Base-by-base conservation (phyloP, 2,797 vertebrate species). In the Sebastes nivosus region DNA sequence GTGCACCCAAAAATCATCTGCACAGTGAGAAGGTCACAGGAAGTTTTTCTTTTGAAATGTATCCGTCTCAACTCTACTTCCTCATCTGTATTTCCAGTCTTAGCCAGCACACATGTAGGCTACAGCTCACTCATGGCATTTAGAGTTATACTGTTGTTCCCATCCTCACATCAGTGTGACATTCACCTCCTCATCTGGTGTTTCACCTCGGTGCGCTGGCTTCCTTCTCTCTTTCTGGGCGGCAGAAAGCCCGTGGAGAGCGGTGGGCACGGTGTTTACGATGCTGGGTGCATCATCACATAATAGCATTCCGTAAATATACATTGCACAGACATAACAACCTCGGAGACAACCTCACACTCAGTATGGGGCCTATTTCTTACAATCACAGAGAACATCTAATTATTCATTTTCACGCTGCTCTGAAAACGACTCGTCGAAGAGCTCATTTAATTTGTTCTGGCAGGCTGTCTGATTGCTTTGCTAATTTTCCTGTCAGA, bases 161-260 rank as follows among this genome's bases (percentile, higher is more conserved):
- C 36, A 27, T 38, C 76, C 30, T 78, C 22, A 64, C 58, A 30
- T 82, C 38, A 34, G 55, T 57, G 54, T 73, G 75, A 76, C 80
- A 73, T 79, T 79, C 72, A 55, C 42, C 52, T 71, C 74, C 46
- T 79, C 60, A 38, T 73, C 55, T 55, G 50, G 29, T 2, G 25
- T 25, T 77, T 55, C 29, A 32, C 68, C 34, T 63, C 16, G 4
- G 18, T 29, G 77, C 46, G 61, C 60, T 16, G 32, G 57, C 57
- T 57, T 6, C n/a, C 20, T 64, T 10, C 3, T 3, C 36, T 65
- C 38, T 13, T 57, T n/a, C 24, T 38, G 68, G 3, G 27, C 2
- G 10, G 8, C 57, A 10, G 10, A 30, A 4, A 38, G 34, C 11
- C 7, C n/a, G n/a, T 8, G 60, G 34, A 11, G 14, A 18, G 24